phyloP scores from a whole-genome alignment of 2,797 vertebrate species.

The Prunella strophiata region DNA sequence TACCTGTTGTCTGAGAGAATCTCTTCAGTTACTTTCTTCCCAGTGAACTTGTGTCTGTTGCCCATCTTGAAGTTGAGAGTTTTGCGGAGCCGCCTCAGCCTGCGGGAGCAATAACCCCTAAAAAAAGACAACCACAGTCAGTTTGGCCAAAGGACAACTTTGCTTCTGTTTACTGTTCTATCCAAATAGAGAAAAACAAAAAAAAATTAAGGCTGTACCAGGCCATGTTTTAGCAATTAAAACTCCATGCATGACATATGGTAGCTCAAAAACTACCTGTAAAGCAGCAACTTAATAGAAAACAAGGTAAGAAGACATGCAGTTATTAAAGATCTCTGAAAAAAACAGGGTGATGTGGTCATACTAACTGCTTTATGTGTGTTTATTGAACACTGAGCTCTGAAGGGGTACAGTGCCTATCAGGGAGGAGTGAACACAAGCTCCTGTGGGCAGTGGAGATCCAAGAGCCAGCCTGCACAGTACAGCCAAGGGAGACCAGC shows the following conservation, averaged over 20 bases:
- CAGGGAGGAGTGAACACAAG: not conserved
- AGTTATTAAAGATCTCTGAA: not conserved
- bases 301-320: fast-evolving
- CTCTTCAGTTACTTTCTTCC: constrained; percentile 95
- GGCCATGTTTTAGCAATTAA: not conserved
- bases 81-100: constrained; percentile 92
- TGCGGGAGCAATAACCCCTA: constrained; percentile 96
- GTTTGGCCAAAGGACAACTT: not conserved
- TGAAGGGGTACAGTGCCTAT: not conserved
- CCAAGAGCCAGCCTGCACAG: not conserved
- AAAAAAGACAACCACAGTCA: not conserved
- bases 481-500: not conserved
- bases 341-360: not conserved
- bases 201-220: not conserved
- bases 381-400: not conserved
- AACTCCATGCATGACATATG: fast-evolving
- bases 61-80: constrained; percentile 98
- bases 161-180: not conserved
- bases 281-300: not conserved
- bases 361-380: not conserved
- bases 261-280: not conserved
- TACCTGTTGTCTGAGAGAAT: constrained; percentile 95
- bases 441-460: not conserved
- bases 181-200: not conserved
- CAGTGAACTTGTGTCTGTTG: constrained; percentile 95